Conservation (phyloP, 2,797 vertebrate genomes). For the Phyllotis vaccarum region DNA sequence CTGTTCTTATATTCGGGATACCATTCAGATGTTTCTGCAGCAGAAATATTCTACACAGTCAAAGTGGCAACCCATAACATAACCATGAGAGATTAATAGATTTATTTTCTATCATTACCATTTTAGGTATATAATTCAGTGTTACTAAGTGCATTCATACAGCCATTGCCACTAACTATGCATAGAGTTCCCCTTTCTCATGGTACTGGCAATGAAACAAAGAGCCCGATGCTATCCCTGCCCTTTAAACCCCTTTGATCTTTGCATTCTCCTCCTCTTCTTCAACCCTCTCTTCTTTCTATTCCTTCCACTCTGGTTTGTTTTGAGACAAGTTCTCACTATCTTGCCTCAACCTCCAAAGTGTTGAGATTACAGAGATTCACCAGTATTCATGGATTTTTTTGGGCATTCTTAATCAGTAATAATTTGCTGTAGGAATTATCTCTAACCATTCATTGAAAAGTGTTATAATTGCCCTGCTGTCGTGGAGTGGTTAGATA, state of each 20-base stretch:
- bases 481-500: background rate
- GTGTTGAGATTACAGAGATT: background rate
- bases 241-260: conserved; percentile 28
- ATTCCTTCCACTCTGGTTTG: background rate
- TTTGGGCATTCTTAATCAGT: conserved; percentile 44
- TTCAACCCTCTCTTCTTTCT: too few species aligned
- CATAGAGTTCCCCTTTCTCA: conserved; percentile 8
- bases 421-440: conserved; percentile 30
- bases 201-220: background rate
- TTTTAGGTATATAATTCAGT: background rate
- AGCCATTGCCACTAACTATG: background rate
- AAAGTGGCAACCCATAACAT: conserved; percentile 16
- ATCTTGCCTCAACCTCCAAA: background rate
- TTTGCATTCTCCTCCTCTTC: background rate
- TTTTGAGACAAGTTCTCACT: background rate
- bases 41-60: conserved; percentile 3
- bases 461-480: background rate
- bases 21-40: conserved; percentile 47
- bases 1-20: background rate
- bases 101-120: conserved; percentile 1
- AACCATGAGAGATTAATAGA: conserved; percentile 21
- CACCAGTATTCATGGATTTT: background rate
- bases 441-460: background rate
- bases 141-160: background rate
- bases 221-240: background rate